Evolutionary conservation across 2,888 invertebrate species (phyloP).

Genomic region (Petrolisthes cinctipes): DNA sequence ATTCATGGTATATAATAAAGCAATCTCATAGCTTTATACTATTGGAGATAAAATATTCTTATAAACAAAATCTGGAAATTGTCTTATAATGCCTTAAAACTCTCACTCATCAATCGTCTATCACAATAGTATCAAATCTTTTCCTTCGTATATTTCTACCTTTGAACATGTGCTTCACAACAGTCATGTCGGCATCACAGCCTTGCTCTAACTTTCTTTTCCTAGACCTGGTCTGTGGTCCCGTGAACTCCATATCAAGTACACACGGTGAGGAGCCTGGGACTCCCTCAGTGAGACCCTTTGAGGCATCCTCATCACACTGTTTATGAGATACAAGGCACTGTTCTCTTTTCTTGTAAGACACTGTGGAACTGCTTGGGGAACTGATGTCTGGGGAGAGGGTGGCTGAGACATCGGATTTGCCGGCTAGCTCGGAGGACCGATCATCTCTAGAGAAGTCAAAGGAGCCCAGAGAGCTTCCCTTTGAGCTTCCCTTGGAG

Average conservation of each 20-base stretch:
- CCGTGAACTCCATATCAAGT: constrained; percentile 40
- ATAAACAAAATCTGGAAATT: constrained; percentile 49
- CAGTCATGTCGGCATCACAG: constrained; percentile 54
- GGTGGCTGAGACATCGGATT: constrained; percentile 40
- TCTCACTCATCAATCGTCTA: constrained; percentile 59
- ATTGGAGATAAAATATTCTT: constrained; percentile 55
- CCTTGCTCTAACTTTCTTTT: constrained; percentile 53
- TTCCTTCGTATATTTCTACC: constrained; percentile 57
- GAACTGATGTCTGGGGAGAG: constrained; percentile 43
- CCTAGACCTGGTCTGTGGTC: constrained; percentile 56
- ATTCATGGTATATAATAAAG: constrained; percentile 57
- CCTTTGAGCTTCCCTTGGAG: constrained; percentile 47
- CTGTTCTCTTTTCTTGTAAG: constrained; percentile 54
- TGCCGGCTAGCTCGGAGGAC: constrained; percentile 34
- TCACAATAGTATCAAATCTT: constrained; percentile 59
- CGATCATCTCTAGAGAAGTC: constrained; percentile 51
- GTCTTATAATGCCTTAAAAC: constrained; percentile 58
- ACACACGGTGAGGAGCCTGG: constrained; percentile 23
- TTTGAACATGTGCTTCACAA: constrained; percentile 59
- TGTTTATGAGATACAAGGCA: constrained; percentile 54
- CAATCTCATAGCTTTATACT: constrained; percentile 52
- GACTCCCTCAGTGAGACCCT: constrained; percentile 15
- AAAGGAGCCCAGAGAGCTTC: constrained; percentile 49
- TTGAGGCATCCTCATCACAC: constrained; percentile 38
- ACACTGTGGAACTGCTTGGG: constrained; percentile 49